A percentile compares a stretch with the other conserved stretches of the same genome.
phyloP scores from a whole-genome alignment of 2,113 vertebrate genomes.

The Pelodiscus sinensis region DNA sequence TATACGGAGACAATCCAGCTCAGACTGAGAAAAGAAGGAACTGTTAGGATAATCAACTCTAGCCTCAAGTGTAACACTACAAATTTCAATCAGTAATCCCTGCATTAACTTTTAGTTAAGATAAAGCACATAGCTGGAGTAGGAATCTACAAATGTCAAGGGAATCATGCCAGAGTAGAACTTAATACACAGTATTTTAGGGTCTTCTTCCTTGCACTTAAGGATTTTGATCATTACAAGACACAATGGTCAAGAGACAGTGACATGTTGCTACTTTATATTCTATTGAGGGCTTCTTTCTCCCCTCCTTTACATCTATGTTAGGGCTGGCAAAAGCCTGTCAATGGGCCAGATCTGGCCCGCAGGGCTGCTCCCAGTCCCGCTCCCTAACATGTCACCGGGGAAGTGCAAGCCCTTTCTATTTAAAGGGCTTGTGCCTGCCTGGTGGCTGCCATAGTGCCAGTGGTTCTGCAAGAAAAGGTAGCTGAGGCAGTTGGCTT shows the following conservation, averaged over 20 bases:
- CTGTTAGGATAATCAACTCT: background rate
- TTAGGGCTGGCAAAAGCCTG: too few relatives aligned
- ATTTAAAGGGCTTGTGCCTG: too few relatives aligned
- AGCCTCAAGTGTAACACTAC: background rate
- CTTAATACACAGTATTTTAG: background rate
- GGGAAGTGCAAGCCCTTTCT: too few relatives aligned
- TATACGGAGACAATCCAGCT: background rate
- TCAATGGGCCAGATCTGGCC: too few relatives aligned
- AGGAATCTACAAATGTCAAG: background rate
- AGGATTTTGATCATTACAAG: background rate
- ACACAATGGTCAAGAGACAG: background rate
- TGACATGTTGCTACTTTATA: background rate
- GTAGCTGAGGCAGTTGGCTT: background rate
- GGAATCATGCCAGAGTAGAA: background rate
- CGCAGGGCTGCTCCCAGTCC: too few relatives aligned
- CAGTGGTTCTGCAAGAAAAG: background rate
- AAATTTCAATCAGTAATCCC: background rate
- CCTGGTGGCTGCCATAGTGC: background rate
- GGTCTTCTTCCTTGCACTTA: background rate
- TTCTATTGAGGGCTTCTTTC: background rate
- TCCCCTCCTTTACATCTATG: background rate
- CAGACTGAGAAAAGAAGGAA: background rate
- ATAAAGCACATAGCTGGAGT: background rate
- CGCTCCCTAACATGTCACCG: too few relatives aligned
- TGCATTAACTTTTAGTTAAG: background rate